These are phyloP conservation scores for Drosophila pectinifera DNA, from an alignment of 1,140 invertebrate species.

Conservation along the genomic window DNA sequence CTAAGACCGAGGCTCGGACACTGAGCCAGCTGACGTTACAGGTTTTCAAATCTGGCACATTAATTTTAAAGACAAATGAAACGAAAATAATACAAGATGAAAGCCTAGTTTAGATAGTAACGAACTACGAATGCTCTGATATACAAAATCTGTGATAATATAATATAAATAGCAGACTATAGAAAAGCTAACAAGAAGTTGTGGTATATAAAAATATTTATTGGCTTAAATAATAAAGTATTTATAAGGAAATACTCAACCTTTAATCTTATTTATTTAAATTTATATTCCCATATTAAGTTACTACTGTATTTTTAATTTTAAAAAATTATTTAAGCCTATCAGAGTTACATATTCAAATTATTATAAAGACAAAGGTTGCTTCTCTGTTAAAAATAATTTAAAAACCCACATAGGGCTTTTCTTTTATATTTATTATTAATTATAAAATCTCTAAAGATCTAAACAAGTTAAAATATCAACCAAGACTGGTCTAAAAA, in stretches of 20 bases:
- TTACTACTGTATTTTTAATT: fast-evolving
- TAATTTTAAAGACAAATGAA: conserved; percentile 80
- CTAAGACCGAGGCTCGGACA: conserved; percentile 16
- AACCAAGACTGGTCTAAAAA: not conserved
- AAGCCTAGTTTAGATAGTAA: not conserved
- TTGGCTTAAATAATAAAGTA: not conserved
- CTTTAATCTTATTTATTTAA: too few relatives aligned
- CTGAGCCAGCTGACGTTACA: conserved; percentile 62
- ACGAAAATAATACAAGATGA: conserved; percentile 70
- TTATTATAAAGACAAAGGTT: too few relatives aligned
- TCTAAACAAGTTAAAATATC: not conserved
- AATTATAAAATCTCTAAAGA: not conserved
- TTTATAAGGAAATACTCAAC: too few relatives aligned
- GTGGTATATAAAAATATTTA: not conserved
- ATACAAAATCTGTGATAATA: not conserved
- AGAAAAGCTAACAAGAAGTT: too few relatives aligned
- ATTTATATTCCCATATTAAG: too few relatives aligned
- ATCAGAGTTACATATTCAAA: not conserved
- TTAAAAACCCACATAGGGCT: not conserved
- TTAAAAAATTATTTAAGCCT: not conserved
- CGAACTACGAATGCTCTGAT: conserved; percentile 42
- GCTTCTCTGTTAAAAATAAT: too few relatives aligned
- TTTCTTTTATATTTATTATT: not conserved
- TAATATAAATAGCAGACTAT: too few relatives aligned
- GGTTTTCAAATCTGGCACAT: conserved; percentile 81